Evolutionary conservation across 1,140 invertebrate species (phyloP).

Genomic region (Zaprionus vittiger): DNA sequence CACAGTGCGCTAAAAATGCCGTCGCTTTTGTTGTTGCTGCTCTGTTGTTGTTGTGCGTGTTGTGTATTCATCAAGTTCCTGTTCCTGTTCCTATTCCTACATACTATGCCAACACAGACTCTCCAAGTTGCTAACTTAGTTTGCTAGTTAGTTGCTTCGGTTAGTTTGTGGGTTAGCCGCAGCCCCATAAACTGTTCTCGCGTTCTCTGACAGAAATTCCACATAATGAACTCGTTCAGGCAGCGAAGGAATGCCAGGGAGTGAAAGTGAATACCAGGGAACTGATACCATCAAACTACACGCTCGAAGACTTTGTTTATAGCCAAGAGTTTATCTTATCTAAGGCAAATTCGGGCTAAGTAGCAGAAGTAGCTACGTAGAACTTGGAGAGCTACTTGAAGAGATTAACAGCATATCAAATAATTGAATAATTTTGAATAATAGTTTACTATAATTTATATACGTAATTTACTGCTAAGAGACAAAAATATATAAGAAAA

Average conservation of each 20-base stretch:
- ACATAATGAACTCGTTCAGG: background rate
- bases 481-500: too few species aligned
- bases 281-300: background rate
- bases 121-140: constrained; percentile 18
- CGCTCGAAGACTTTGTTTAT: background rate
- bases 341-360: background rate
- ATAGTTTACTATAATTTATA: background rate
- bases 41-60: constrained; percentile 42
- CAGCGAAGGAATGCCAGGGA: background rate
- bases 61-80: constrained; percentile 46
- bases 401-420: background rate
- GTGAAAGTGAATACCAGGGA: background rate
- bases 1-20: constrained; percentile 36
- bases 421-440: background rate
- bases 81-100: constrained; percentile 13
- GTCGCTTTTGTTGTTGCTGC: constrained; percentile 15
- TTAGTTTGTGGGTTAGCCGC: constrained; percentile 24
- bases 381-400: background rate
- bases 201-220: background rate
- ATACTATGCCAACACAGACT: background rate
- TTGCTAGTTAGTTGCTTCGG: constrained; percentile 26
- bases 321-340: background rate
- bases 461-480: too few species aligned
- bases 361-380: background rate
- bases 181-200: constrained; percentile 6